These are phyloP conservation scores for Terebella lapidaria DNA, from an alignment of 2,888 invertebrate species.

Conservation along the genomic window DNA sequence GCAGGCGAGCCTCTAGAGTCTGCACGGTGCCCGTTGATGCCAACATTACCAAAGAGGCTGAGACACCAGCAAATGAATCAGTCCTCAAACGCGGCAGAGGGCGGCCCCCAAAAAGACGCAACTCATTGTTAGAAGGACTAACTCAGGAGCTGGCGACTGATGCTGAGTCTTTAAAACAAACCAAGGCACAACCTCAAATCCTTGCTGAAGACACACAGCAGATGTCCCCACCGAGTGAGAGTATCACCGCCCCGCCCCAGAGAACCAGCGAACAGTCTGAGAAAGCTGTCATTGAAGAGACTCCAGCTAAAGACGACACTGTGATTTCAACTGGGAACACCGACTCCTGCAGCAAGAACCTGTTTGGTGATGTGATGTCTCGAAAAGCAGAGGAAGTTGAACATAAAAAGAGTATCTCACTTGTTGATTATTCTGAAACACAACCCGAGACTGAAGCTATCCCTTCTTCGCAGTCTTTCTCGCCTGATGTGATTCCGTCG, in stretches of 20 bases:
- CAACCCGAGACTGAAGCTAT: no score
- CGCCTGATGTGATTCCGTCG: neutral
- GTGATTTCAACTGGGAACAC: no score
- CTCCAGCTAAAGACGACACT: neutral
- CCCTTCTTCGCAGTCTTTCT: neutral
- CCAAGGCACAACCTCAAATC: neutral
- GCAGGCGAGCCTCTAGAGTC: no score
- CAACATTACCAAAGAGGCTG: no score
- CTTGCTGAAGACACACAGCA: neutral
- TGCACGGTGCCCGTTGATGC: no score
- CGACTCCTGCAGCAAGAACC: neutral
- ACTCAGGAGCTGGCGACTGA: no score
- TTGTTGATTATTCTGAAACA: neutral
- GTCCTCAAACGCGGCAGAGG: no score
- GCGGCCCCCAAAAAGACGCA: no score
- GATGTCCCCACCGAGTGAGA: neutral
- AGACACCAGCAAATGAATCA: no score
- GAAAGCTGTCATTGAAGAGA: neutral
- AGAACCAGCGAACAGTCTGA: neutral
- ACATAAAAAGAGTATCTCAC: neutral
- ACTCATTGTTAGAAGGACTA: no score
- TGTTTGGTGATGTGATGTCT: neutral
- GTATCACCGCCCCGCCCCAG: neutral
- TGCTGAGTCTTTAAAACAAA: no score
- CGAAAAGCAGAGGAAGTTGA: neutral